Evolutionary conservation across 1,140 invertebrate genomes (phyloP).

Genomic region (Pachypeltis micranthus): DNA sequence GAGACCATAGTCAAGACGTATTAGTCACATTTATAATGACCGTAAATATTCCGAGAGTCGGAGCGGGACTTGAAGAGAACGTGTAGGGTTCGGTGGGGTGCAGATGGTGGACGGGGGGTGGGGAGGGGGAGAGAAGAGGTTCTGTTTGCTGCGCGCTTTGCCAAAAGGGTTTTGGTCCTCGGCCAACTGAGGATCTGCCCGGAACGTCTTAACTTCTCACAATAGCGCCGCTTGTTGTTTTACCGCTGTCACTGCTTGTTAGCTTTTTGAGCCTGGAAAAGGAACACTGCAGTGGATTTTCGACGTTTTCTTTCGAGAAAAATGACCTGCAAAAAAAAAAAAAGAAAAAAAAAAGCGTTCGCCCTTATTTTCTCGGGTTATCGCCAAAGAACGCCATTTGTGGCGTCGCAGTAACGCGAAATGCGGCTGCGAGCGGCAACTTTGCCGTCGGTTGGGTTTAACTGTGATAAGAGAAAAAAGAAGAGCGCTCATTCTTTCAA

Average conservation of each 20-base stretch:
- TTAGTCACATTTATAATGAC: slow-evolving; percentile 5
- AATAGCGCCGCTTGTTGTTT: slow-evolving; percentile 3
- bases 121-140: neutral
- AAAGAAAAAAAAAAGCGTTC: too few relatives aligned
- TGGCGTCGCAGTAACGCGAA: too few relatives aligned
- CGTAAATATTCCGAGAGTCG: neutral
- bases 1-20: neutral
- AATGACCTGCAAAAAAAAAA: too few relatives aligned
- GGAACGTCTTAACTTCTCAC: slow-evolving; percentile 3
- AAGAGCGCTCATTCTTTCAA: too few relatives aligned
- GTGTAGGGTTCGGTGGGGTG: neutral
- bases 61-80: neutral
- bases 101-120: neutral
- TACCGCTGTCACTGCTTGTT: slow-evolving; percentile 4
- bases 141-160: neutral
- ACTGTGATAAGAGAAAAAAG: too few relatives aligned
- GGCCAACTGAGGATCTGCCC: neutral
- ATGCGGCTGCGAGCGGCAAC: too few relatives aligned
- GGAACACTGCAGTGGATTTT: neutral
- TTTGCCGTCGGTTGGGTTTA: too few relatives aligned
- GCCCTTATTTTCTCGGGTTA: too few relatives aligned
- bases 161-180: slow-evolving; percentile 1
- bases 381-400: too few relatives aligned
- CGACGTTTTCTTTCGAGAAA: too few relatives aligned
- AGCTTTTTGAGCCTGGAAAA: neutral